Conservation (phyloP, 1,140 invertebrate species). For the Drosophila pruinosa region DNA sequence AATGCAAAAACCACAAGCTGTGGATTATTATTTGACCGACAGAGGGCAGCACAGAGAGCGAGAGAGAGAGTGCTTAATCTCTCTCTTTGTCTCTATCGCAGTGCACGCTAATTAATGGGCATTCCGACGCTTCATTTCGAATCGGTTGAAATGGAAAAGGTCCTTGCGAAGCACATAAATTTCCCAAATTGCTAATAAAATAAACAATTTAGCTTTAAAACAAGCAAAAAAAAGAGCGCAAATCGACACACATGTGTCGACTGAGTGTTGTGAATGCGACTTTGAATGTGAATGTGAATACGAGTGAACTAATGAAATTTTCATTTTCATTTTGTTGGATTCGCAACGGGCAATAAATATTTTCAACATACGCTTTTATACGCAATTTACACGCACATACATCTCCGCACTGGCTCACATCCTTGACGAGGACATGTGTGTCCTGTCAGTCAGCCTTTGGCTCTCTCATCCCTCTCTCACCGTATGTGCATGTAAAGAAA, state of each 20-base stretch:
- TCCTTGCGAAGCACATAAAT: conserved; percentile 59
- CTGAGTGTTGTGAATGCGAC: conserved; percentile 12
- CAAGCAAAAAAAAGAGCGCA: conserved; percentile 13
- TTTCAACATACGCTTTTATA: conserved; percentile 81
- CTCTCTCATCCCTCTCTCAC: neutral
- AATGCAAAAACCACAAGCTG: conserved; percentile 1
- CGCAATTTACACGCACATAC: conserved; percentile 78
- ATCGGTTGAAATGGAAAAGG: neutral
- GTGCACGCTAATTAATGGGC: conserved; percentile 70
- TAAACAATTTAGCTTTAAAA: conserved; percentile 79
- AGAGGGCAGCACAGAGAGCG: conserved; percentile 48
- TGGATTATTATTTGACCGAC: conserved; percentile 20
- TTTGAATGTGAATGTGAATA: neutral
- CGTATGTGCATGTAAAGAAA: conserved; percentile 14
- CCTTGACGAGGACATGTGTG: conserved; percentile 41
- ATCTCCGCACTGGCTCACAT: conserved; percentile 56
- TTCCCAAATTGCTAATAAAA: conserved; percentile 81
- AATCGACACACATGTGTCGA: conserved; percentile 25
- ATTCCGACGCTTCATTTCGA: conserved; percentile 71
- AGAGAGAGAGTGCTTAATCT: too few species aligned
- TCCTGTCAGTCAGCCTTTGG: conserved; percentile 8
- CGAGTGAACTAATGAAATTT: conserved; percentile 78
- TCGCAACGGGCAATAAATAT: conserved; percentile 82
- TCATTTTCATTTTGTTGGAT: conserved; percentile 82
- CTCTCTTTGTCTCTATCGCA: neutral